Conservation (phyloP, 92 coral and sea anemone species). For the Blastomussa wellsi region DNA sequence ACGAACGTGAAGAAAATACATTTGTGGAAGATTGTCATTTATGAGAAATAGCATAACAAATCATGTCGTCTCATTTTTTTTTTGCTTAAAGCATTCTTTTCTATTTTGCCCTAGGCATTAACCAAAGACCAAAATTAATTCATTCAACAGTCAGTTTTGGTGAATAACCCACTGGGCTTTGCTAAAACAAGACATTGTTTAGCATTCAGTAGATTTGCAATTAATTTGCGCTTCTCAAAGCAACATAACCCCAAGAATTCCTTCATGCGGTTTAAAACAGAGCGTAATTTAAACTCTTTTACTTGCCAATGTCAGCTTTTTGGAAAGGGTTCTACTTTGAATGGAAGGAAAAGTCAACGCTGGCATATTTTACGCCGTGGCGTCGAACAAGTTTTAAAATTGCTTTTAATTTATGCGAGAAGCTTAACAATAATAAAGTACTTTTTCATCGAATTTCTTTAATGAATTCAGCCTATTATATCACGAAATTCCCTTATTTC, state of each 20-base stretch:
- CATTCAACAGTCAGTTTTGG: not conserved
- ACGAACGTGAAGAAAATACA: not conserved
- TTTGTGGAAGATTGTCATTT: not conserved
- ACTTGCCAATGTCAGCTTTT: not conserved
- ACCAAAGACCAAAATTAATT: slow-evolving; percentile 6
- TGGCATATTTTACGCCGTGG: not conserved
- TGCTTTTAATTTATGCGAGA: slow-evolving; percentile 1
- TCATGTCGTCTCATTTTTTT: not conserved
- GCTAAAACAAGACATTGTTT: slow-evolving; percentile 15
- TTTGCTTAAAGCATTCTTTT: not conserved
- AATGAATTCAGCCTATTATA: slow-evolving; percentile 5
- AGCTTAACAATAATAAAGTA: not conserved
- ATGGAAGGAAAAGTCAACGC: not conserved
- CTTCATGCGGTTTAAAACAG: not conserved
- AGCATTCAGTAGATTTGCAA: slow-evolving; percentile 12
- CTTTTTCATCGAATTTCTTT: slow-evolving; percentile 2
- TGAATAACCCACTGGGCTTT: slow-evolving; percentile 8
- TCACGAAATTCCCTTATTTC: not conserved
- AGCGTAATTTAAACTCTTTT: not conserved
- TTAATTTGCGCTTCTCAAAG: slow-evolving; percentile 18
- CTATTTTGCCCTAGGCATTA: not conserved
- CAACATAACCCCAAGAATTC: slow-evolving; percentile 24
- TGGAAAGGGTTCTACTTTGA: not conserved
- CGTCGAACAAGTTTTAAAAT: not conserved
- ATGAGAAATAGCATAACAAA: not conserved